Conservation (phyloP, 2,113 vertebrate genomes). For the Spermophilus dauricus region DNA sequence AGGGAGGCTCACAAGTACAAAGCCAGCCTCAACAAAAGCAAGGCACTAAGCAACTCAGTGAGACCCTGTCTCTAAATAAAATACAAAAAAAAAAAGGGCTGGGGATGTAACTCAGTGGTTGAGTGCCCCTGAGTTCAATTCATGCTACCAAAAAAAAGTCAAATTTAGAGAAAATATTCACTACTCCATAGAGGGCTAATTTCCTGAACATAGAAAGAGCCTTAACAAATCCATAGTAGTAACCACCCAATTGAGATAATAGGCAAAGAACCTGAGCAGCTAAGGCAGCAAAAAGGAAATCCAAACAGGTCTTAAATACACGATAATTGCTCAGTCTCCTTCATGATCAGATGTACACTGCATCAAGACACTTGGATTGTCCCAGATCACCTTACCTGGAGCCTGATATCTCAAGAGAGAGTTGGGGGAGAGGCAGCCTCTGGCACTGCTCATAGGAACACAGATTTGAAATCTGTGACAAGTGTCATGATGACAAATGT, state of each 20-base stretch:
- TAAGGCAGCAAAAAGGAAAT: background rate
- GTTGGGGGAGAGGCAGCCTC: background rate
- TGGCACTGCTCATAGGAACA: accelerated
- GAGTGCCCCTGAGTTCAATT: too few relatives aligned
- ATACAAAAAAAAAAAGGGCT: too few relatives aligned
- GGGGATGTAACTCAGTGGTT: too few relatives aligned
- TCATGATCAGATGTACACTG: accelerated
- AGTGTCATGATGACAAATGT: background rate
- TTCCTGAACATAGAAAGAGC: background rate
- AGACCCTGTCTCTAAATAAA: too few relatives aligned
- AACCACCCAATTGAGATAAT: background rate
- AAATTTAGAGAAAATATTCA: background rate
- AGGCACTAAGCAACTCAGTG: too few relatives aligned
- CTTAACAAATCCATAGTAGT: background rate
- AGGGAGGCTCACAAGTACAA: too few relatives aligned
- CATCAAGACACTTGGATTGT: background rate
- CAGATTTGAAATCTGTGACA: background rate
- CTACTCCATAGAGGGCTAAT: background rate
- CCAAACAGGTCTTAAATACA: background rate
- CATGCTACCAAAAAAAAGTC: too few relatives aligned
- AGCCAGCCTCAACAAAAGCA: too few relatives aligned
- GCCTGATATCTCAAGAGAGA: background rate
- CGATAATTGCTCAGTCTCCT: background rate
- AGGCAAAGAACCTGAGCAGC: background rate
- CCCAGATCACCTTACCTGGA: background rate